phyloP scores from a whole-genome alignment of 2,888 invertebrate species.

The Pseudeuparius sepicola region DNA sequence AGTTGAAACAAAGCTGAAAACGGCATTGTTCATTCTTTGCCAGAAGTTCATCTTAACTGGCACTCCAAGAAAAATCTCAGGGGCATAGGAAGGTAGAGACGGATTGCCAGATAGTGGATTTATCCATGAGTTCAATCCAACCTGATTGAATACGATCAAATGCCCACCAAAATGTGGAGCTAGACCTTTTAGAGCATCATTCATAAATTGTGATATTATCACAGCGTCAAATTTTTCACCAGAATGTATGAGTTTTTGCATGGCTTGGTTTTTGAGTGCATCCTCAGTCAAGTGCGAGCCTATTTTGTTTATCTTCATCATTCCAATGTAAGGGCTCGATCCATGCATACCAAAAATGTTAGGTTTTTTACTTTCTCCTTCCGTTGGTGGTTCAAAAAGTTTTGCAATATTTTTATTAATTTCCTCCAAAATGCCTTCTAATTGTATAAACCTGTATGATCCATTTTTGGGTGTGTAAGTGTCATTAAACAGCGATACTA shows the following conservation, averaged over 20 bases:
- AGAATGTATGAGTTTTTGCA: constrained; percentile 18
- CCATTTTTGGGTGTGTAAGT: too few species aligned
- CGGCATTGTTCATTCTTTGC: constrained; percentile 18
- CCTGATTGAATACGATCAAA: constrained; percentile 34
- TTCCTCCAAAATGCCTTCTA: too few species aligned
- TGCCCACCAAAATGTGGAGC: constrained; percentile 32
- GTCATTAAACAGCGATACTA: too few species aligned
- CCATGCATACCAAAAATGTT: too few species aligned
- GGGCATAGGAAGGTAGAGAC: constrained; percentile 41
- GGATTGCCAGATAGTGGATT: too few species aligned
- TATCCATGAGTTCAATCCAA: too few species aligned
- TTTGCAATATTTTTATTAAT: too few species aligned
- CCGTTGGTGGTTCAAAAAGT: too few species aligned
- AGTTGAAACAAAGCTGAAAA: constrained; percentile 25
- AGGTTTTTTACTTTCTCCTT: too few species aligned
- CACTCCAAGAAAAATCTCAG: constrained; percentile 37
- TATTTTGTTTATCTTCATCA: constrained; percentile 19
- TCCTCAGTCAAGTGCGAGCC: constrained; percentile 18
- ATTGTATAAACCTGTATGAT: too few species aligned
- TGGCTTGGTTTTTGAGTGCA: constrained; percentile 16
- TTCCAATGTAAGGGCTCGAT: too few species aligned
- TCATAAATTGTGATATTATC: constrained; percentile 37
- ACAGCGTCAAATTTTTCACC: constrained; percentile 20
- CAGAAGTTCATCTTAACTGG: constrained; percentile 19
- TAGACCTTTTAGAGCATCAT: constrained; percentile 39